Evolutionary conservation across 2,888 invertebrate species (phyloP), one percentile per base, ranked within the genome.

Genomic region (Cenopis cana): DNA sequence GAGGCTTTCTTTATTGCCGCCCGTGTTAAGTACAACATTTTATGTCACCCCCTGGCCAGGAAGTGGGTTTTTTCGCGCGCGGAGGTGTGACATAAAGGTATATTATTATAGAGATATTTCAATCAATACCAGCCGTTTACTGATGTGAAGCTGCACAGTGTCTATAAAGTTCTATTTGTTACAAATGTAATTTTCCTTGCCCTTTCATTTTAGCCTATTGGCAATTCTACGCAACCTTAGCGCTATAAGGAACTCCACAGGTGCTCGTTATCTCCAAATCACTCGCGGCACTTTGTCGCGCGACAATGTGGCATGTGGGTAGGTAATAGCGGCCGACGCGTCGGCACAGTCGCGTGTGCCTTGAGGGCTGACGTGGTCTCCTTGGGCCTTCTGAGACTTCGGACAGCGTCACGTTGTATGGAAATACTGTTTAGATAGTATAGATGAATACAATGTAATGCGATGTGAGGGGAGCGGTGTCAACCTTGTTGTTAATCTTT

Each of bases 221-320:
- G 1, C 60, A 56, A 12, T 64, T 78, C 78, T 78, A 64, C 17
- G 10, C 18, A 14, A 73, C 55, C 10, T 0, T 69, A 67, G 46
- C 41, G 68, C 66, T 73, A 33, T 20, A 12, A 57, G 68, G 65
- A 75, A 74, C 60, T 70, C 66, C 76, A 80, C 81, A 81, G 81
- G 80, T 81, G 81, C 74, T 72, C 62, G 74, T 68, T 75, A 77
- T 76, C 76, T 69, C 24, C 12, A 20, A 17, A 69, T 69, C 69
- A 29, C 49, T 17, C 54, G 65, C 62, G 65, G 70, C 54, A n/a
- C 64, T 65, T 65, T 70, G 65, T 65, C 70, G 70, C 56, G 36
- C 52, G 52, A 52, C 62, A 14, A 50, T 14, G 33, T n/a, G n/a
- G n/a, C n/a, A n/a, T n/a, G n/a, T n/a, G n/a, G n/a, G n/a, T 20